phyloP scores from a whole-genome alignment of 2,888 invertebrate species.

The Nesidiocoris tenuis region DNA sequence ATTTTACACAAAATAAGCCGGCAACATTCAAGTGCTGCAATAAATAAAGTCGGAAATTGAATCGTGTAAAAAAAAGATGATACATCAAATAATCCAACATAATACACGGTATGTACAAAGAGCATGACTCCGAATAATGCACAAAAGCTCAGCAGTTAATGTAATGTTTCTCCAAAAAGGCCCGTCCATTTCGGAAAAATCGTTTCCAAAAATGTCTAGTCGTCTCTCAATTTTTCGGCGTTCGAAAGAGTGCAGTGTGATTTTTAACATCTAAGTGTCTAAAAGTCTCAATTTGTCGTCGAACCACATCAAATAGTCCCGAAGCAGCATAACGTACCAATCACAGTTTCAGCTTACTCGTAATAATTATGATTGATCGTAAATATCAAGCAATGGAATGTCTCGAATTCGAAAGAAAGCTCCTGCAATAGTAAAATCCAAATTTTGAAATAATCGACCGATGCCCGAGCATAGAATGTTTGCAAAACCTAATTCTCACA shows the following conservation, averaged over 20 bases:
- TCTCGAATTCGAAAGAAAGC: not conserved
- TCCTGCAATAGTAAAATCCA: no score
- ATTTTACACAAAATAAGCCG: conserved; percentile 48
- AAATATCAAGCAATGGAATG: not conserved
- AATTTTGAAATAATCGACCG: no score
- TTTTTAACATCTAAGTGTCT: no score
- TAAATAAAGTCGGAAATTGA: conserved; percentile 37
- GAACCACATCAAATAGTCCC: not conserved
- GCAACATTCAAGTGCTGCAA: conserved; percentile 45
- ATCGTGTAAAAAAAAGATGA: not conserved
- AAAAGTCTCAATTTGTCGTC: not conserved
- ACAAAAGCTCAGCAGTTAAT: not conserved
- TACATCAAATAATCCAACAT: not conserved
- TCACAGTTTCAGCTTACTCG: not conserved
- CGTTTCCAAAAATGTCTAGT: not conserved
- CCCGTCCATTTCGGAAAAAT: no score
- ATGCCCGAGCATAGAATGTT: no score
- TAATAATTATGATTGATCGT: no score
- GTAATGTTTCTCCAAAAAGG: not conserved
- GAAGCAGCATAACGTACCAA: not conserved
- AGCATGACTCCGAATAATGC: not conserved
- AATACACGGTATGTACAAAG: not conserved
- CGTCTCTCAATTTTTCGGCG: not conserved
- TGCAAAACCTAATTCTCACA: no score
- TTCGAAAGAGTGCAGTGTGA: not conserved